A percentile compares a stretch with the other conserved stretches of the same genome.
These are phyloP conservation scores for Loriculus beryllinus DNA, from an alignment of 2,797 vertebrate species.

Conservation along the genomic window DNA sequence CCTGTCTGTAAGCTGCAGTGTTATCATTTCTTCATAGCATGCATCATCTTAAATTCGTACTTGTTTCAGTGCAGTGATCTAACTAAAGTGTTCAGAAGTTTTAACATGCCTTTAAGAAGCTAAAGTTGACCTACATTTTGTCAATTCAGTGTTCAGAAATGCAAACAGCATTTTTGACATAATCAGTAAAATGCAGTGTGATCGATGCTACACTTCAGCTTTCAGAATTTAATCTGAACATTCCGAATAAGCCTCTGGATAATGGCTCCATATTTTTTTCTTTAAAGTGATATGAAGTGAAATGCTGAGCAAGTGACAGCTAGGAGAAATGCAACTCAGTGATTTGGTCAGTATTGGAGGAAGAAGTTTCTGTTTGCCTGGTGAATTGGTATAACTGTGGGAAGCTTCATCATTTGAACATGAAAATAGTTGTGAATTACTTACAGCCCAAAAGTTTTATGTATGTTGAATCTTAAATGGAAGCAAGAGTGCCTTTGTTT, in stretches of 20 bases:
- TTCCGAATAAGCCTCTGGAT: not conserved
- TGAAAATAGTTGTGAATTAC: not conserved
- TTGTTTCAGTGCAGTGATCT: not conserved
- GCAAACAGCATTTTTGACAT: not conserved
- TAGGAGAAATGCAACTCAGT: not conserved
- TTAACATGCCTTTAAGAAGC: not conserved
- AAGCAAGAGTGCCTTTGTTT: not conserved
- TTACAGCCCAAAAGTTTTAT: rapidly evolving
- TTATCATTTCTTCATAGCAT: not conserved
- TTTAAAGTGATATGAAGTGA: not conserved
- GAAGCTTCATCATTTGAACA: rapidly evolving
- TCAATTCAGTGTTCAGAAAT: constrained; percentile 21
- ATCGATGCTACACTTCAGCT: not conserved
- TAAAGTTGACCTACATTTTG: constrained; percentile 23
- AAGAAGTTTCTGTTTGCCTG: rapidly evolving
- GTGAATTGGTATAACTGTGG: not conserved
- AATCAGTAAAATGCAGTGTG: not conserved
- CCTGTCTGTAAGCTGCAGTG: not conserved
- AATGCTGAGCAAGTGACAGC: not conserved
- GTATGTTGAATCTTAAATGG: not conserved
- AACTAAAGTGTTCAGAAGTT: not conserved
- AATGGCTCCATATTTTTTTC: not conserved
- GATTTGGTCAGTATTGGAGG: not conserved
- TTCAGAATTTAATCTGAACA: not conserved
- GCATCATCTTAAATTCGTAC: not conserved